Percentiles rank a stretch among this genome's conserved stretches.
phyloP scores from a whole-genome alignment of 2,113 vertebrate species.

The Girardinichthys multiradiatus region DNA sequence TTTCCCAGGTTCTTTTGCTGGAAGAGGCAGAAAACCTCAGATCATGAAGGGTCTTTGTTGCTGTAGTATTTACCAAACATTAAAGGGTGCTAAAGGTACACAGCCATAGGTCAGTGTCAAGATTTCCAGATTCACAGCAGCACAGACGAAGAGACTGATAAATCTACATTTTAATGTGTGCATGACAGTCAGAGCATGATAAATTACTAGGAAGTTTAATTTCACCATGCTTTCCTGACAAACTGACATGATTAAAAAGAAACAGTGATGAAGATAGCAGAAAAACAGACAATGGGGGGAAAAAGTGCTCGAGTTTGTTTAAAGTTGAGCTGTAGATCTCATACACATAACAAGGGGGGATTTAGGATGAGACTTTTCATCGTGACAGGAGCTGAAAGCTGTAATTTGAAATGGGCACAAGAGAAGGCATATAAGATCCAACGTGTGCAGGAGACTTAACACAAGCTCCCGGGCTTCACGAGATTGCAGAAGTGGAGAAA shows the following conservation, averaged over 20 bases:
- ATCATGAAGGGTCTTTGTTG: too few species aligned
- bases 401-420: constrained; percentile 3
- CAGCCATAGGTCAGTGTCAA: constrained; percentile 47
- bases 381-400: constrained; percentile 25
- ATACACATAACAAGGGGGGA: constrained; percentile 24
- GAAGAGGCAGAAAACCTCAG: not conserved
- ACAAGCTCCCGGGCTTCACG: constrained; percentile 6
- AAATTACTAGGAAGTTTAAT: constrained; percentile 30
- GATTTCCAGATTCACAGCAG: constrained; percentile 36
- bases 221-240: constrained; percentile 16
- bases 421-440: not conserved
- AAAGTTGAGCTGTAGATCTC: constrained; percentile 25
- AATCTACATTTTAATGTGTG: not conserved
- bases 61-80: not conserved
- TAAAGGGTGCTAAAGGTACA: not conserved
- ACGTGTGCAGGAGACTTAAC: constrained; percentile 43
- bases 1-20: not conserved
- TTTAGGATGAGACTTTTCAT: constrained; percentile 34
- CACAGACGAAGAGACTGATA: constrained; percentile 47
- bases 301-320: not conserved
- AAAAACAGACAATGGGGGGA: constrained; percentile 11
- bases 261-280: not conserved
- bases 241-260: constrained; percentile 1
- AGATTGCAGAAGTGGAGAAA: constrained; percentile 30
- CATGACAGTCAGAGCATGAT: constrained; percentile 3